Evolutionary conservation across 2,888 invertebrate genomes (phyloP), one percentile per base, ranked within the genome.

Genomic region (Physocephala rufipes): DNA sequence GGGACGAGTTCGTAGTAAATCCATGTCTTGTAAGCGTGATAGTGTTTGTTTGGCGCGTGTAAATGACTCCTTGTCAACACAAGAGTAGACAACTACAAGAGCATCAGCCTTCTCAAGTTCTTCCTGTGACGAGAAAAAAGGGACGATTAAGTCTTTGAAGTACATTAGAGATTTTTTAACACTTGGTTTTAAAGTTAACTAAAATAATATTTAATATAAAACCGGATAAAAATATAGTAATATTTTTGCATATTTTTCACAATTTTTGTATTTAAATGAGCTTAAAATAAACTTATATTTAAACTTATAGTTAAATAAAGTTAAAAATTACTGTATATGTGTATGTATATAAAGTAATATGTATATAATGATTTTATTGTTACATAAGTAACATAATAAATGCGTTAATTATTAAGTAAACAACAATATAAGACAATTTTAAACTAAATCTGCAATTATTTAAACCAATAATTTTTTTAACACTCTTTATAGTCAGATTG

Each of bases 41-140:
- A 96, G 83, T 78, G 94, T 92, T 78, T 91, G 91, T 83, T 94
- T 94, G 7, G 94, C 94, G 78, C 91, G 90, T 84, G 92, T 92
- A 87, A 94, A 95, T 78, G 94, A 95, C 43, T 93, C 91, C 85
- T 95, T 95, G 88, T 95, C 95, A 77, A 96, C 94, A 79, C 96
- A 95, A 7, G 95, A 95, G 87, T 95, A 97, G 81, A 96, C 91
- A 67, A 96, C 90, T 53, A 96, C 90, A 86, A 94, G 96, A 12
- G 95, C 96, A 84, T 95, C 94, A 24, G 90, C 89, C 1, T 92
- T 91, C 81, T 94, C 93, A 77, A 93, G 89, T 85, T 92, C 92
- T 77, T 92, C 92, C 94, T 95, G 87, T 58, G 82, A 80, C 70
- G 64, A 71, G 71, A 68, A 47, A 71, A 65, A 73, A 75, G 73